Percentiles rank a stretch among this genome's conserved stretches.
Evolutionary conservation across 2,888 invertebrate species (phyloP).

Genomic region (Silvanus unidentatus): DNA sequence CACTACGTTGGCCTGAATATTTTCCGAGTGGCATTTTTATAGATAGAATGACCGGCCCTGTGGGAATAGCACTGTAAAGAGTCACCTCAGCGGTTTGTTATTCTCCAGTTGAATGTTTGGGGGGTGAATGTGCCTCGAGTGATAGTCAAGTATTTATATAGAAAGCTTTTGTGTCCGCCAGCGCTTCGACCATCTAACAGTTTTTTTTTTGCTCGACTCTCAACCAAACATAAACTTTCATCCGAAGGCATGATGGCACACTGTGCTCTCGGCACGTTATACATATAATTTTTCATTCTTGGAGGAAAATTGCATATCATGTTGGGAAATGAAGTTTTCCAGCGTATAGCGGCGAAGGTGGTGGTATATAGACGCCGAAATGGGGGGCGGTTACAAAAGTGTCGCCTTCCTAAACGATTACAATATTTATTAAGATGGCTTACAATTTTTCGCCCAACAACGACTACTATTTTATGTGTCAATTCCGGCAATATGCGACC

Average conservation of each 20-base stretch:
- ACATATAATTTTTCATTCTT: constrained; percentile 4
- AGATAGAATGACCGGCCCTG: neutral
- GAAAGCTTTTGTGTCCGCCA: neutral
- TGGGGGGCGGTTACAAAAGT: too few relatives aligned
- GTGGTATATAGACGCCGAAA: too few relatives aligned
- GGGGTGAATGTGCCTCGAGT: constrained; percentile 6
- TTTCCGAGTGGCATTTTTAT: constrained; percentile 1
- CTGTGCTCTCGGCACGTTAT: neutral
- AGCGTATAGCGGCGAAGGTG: too few relatives aligned
- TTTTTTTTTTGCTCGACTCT: too few relatives aligned
- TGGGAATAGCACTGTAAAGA: neutral
- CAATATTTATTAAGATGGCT: too few relatives aligned
- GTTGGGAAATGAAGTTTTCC: constrained; percentile 1
- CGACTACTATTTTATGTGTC: too few relatives aligned
- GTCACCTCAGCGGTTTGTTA: neutral
- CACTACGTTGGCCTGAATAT: too few relatives aligned
- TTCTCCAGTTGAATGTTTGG: too few relatives aligned
- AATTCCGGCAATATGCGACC: too few relatives aligned
- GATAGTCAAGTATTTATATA: constrained; percentile 12
- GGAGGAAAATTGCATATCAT: constrained; percentile 5
- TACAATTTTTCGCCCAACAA: too few relatives aligned
- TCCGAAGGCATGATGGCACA: neutral
- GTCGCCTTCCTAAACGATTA: too few relatives aligned
- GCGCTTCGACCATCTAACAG: neutral
- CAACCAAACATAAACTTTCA: too few relatives aligned